Percentiles rank a stretch among this genome's conserved stretches.
These are phyloP conservation scores for Amblyopsis hoosieri DNA, from an alignment of 2,797 vertebrate genomes.

Conservation along the genomic window DNA sequence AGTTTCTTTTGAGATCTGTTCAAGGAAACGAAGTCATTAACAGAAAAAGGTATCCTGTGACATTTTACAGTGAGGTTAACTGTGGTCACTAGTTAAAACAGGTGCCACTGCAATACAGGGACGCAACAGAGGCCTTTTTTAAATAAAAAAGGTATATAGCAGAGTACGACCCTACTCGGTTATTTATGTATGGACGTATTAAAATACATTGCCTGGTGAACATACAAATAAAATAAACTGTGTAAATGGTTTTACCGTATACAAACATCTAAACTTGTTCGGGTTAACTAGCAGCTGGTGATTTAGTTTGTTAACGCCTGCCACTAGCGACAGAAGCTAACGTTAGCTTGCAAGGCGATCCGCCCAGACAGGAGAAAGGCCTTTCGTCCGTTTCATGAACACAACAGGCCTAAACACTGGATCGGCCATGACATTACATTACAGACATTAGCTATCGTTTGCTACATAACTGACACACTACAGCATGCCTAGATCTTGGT, in stretches of 20 bases:
- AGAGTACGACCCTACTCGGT: slow-evolving; percentile 17
- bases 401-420: slow-evolving; percentile 60
- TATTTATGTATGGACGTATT: neutral
- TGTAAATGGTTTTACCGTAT: slow-evolving; percentile 9
- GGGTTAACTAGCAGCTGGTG: slow-evolving; percentile 51
- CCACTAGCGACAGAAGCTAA: slow-evolving; percentile 51
- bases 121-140: slow-evolving; percentile 42
- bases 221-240: neutral
- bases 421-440: slow-evolving; percentile 52
- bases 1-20: neutral
- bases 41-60: slow-evolving; percentile 7
- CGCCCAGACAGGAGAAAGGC: slow-evolving; percentile 69
- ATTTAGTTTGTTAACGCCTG: slow-evolving; percentile 48
- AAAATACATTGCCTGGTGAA: too few species aligned
- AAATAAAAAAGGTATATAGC: slow-evolving; percentile 30
- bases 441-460: slow-evolving; percentile 10
- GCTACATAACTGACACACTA: slow-evolving; percentile 7
- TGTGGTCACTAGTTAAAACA: slow-evolving; percentile 3
- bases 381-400: slow-evolving; percentile 56
- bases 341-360: slow-evolving; percentile 58
- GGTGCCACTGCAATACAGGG: slow-evolving; percentile 3
- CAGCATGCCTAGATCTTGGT: neutral
- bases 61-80: slow-evolving; percentile 2
- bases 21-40: too few species aligned
- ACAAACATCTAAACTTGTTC: slow-evolving; percentile 18